Evolutionary conservation across 2,113 vertebrate genomes (phyloP).

Genomic region (Potamarius usumacintae): DNA sequence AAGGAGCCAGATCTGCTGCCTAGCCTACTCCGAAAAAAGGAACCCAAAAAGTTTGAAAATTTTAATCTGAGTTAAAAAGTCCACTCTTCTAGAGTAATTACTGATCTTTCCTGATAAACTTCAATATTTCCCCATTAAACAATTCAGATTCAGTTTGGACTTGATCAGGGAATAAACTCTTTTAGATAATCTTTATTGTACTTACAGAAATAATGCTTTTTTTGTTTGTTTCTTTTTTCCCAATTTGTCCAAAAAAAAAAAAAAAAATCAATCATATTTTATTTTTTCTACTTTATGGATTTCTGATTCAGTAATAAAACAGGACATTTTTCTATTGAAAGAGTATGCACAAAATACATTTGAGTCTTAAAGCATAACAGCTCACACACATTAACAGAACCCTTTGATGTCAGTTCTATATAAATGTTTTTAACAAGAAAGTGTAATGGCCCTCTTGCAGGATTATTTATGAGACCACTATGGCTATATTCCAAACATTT

Average conservation of each 20-base stretch:
- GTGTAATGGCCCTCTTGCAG: not conserved
- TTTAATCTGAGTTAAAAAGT: slow-evolving; percentile 68
- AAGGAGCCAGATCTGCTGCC: slow-evolving; percentile 71
- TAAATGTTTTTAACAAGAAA: slow-evolving; percentile 16
- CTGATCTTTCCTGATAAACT: not conserved
- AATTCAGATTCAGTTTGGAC: not conserved
- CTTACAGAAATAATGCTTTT: not conserved
- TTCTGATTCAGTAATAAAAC: slow-evolving; percentile 9
- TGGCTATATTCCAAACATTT: slow-evolving; percentile 13
- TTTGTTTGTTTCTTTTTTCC: not conserved
- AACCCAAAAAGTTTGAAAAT: slow-evolving; percentile 64
- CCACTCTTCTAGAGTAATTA: not conserved
- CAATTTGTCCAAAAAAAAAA: not conserved
- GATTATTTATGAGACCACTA: not conserved
- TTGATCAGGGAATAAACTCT: not conserved
- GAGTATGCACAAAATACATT: not conserved
- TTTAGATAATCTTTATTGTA: not conserved
- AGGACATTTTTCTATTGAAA: not conserved
- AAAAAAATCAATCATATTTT: not conserved
- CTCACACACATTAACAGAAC: not conserved
- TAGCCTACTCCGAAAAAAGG: slow-evolving; percentile 57
- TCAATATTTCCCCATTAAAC: not conserved
- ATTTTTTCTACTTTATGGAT: slow-evolving; percentile 4
- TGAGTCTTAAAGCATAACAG: not conserved
- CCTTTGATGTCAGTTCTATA: slow-evolving; percentile 10